Conservation (phyloP, 2,888 invertebrate species). For the Perizoma affinitatum region DNA sequence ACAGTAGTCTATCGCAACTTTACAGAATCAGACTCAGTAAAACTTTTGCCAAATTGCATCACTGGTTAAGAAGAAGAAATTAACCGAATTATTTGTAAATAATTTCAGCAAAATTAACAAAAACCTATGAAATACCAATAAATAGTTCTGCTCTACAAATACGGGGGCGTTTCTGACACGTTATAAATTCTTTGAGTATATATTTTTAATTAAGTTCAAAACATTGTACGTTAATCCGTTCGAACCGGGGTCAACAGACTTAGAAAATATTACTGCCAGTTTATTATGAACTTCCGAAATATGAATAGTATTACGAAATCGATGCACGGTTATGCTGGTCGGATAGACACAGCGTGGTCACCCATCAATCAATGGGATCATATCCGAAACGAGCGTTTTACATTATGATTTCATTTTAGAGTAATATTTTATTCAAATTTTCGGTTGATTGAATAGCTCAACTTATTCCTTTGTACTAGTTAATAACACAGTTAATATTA, state of each 20-base stretch:
- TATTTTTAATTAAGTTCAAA: conserved; percentile 80
- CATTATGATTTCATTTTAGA: conserved; percentile 79
- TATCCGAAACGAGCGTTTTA: conserved; percentile 75
- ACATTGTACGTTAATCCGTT: conserved; percentile 57
- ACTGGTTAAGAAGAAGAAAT: conserved; percentile 30
- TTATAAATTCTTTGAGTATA: conserved; percentile 72
- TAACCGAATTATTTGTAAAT: no score
- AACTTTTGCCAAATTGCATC: conserved; percentile 19
- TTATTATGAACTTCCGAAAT: conserved; percentile 50
- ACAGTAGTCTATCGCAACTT: conserved; percentile 11
- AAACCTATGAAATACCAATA: conserved; percentile 41
- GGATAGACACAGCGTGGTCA: conserved; percentile 71
- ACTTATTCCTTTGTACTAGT: conserved; percentile 57
- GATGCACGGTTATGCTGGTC: conserved; percentile 47
- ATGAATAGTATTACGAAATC: conserved; percentile 30
- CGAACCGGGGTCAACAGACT: conserved; percentile 76
- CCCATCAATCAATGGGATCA: conserved; percentile 84
- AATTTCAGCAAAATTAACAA: no score
- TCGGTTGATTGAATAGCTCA: conserved; percentile 77
- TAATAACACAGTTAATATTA: conserved; percentile 46
- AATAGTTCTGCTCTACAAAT: conserved; percentile 62
- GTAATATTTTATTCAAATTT: conserved; percentile 82
- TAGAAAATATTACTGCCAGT: conserved; percentile 59
- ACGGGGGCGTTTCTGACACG: conserved; percentile 68
- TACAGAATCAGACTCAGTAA: conserved; percentile 22